Percentiles rank a stretch among this genome's conserved stretches.
phyloP scores from a whole-genome alignment of 1,140 invertebrate genomes.

The Leptinotarsa undecemlineata region DNA sequence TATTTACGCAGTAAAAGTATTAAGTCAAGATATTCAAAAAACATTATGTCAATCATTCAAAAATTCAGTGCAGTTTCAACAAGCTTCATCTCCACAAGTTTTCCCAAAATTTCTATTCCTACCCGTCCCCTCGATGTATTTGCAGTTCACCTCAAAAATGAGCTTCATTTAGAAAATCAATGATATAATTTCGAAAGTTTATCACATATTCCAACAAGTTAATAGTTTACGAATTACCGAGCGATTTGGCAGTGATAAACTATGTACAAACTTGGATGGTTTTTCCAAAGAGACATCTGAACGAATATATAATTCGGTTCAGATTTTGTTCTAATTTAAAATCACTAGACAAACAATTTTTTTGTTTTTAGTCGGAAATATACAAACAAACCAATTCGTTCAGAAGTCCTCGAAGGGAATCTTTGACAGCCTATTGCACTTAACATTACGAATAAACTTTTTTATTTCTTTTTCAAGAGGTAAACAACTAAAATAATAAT shows the following conservation, averaged over 20 bases:
- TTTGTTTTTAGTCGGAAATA: no score
- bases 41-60: no score
- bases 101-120: background rate
- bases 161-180: background rate
- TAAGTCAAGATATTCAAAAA: no score
- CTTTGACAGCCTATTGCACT: background rate
- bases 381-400: no score
- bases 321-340: no score
- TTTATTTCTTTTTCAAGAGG: background rate
- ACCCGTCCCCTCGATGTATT: background rate
- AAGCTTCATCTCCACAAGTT: background rate
- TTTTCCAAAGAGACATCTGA: background rate
- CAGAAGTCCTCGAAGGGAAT: no score
- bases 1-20: no score
- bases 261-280: background rate
- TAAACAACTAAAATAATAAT: conserved; percentile 20
- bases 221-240: no score
- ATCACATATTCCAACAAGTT: background rate
- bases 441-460: background rate
- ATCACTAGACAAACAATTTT: no score
- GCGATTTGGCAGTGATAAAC: conserved; percentile 39
- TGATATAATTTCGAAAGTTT: background rate
- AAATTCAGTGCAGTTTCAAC: no score
- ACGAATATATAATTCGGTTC: background rate
- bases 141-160: conserved; percentile 21